These are phyloP conservation scores for Cylloceria caligata DNA, from an alignment of 2,888 invertebrate genomes.

Conservation along the genomic window DNA sequence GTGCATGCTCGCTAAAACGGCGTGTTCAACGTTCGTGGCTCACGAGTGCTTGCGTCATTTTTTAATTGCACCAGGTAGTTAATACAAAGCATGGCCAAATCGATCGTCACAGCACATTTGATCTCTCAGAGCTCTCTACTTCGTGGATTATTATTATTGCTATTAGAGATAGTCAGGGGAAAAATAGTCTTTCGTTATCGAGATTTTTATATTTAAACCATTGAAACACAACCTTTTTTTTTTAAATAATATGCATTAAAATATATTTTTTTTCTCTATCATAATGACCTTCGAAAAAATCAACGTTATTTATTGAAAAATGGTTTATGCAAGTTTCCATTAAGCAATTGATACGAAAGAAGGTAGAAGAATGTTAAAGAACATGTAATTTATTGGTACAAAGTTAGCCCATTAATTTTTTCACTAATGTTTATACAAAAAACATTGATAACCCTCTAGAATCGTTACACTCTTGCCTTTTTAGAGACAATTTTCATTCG, in stretches of 20 bases:
- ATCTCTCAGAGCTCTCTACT: background rate
- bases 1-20: constrained; percentile 48
- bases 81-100: constrained; percentile 46
- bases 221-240: background rate
- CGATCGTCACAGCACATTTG: constrained; percentile 4
- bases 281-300: background rate
- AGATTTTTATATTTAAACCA: background rate
- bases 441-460: too few species aligned
- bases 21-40: constrained; percentile 42
- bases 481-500: too few species aligned
- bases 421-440: too few species aligned
- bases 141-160: background rate
- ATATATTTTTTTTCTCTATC: background rate
- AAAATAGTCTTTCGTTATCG: background rate
- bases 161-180: background rate
- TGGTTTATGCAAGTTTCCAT: background rate
- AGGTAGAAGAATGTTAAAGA: background rate
- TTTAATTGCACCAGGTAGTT: constrained; percentile 53
- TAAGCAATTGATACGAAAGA: background rate
- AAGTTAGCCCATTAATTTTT: too few species aligned
- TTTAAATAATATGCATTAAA: background rate
- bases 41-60: constrained; percentile 57
- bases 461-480: too few species aligned
- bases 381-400: too few species aligned
- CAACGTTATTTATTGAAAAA: background rate